Conservation (phyloP, 2,888 invertebrate species). For the Horisme vitalbata region DNA sequence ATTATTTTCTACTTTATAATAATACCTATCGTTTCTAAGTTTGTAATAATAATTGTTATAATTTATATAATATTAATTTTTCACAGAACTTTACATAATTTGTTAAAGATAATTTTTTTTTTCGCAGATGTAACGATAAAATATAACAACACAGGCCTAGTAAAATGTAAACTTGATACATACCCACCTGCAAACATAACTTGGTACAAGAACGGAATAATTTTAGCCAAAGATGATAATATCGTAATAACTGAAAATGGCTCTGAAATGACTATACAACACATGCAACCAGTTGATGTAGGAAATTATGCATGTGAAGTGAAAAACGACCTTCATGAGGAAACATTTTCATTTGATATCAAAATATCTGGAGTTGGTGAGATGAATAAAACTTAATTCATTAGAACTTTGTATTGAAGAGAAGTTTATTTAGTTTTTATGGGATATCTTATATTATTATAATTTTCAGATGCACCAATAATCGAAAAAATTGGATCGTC, state of each 20-base stretch:
- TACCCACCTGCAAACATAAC: constrained; percentile 1
- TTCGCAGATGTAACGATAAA: constrained; percentile 8
- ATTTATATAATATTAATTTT: too few species aligned
- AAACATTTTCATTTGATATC: not conserved
- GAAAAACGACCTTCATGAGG: not conserved
- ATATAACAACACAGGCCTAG: not conserved
- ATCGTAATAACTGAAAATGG: constrained; percentile 1
- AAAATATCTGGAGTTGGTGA: constrained; percentile 9
- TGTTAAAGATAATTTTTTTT: not conserved
- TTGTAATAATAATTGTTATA: too few species aligned
- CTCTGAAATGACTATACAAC: not conserved
- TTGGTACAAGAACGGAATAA: constrained; percentile 4
- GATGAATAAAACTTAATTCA: not conserved
- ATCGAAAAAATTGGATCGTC: not conserved
- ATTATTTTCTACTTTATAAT: not conserved
- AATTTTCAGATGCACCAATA: not conserved
- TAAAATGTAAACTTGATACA: constrained; percentile 3
- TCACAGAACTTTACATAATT: too few species aligned
- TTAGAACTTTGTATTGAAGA: too few species aligned
- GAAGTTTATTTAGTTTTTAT: too few species aligned
- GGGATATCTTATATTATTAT: too few species aligned
- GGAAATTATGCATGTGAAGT: constrained; percentile 6
- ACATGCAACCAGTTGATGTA: not conserved
- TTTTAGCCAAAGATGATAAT: not conserved
- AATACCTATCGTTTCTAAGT: too few species aligned